Conservation (phyloP, 2,113 vertebrate genomes). For the Caloenas nicobarica region DNA sequence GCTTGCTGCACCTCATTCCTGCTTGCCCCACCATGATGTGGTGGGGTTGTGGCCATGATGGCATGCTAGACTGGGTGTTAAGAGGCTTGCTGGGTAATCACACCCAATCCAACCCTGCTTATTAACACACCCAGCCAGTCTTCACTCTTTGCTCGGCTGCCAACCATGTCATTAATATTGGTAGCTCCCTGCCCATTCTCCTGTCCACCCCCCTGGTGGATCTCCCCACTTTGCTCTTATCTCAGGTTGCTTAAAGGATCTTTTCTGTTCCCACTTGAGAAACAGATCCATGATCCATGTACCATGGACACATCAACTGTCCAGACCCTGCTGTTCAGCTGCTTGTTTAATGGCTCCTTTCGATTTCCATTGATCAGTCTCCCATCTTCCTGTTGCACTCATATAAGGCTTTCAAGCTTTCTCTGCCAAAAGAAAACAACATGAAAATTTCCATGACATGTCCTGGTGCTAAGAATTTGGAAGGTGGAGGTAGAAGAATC, state of each 20-base stretch:
- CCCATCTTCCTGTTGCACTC: accelerated
- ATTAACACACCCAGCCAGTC: neutral
- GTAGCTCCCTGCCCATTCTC: neutral
- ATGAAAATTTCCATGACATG: neutral
- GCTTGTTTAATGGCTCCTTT: neutral
- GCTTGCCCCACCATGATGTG: neutral
- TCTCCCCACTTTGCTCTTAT: neutral
- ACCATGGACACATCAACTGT: neutral
- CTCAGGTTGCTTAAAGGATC: neutral
- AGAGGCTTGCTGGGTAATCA: neutral
- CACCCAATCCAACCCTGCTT: neutral
- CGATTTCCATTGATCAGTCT: neutral
- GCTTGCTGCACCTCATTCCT: neutral
- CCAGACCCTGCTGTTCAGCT: neutral
- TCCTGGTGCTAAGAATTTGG: neutral
- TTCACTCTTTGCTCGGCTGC: neutral
- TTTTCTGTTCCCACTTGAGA: neutral
- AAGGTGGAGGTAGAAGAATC: neutral
- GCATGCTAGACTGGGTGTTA: neutral
- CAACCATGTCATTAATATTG: neutral
- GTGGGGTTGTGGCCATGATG: neutral
- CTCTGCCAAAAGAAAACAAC: neutral
- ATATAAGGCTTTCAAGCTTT: neutral
- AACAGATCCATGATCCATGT: neutral
- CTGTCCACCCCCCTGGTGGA: neutral